Conservation (phyloP, 2,888 invertebrate species). For the Drosophila acutilabella region DNA sequence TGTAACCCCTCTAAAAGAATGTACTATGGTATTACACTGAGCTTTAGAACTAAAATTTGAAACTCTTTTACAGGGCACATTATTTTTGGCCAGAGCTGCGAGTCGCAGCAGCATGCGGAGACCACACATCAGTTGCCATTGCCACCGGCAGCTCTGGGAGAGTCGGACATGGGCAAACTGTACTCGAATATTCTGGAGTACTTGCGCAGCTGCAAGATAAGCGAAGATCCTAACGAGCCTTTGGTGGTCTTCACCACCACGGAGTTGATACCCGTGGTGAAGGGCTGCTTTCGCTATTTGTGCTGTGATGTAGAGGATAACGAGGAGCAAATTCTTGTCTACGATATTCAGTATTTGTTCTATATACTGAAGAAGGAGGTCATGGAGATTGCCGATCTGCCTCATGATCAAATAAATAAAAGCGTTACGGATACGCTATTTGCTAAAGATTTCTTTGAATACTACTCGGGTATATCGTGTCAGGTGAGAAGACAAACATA, state of each 20-base stretch:
- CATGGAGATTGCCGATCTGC: conserved; percentile 68
- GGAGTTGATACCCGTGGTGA: conserved; percentile 77
- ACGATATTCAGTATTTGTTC: conserved; percentile 80
- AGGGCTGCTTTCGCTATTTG: conserved; percentile 79
- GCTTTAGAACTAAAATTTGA: too few species aligned
- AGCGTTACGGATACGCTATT: conserved; percentile 76
- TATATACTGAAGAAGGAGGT: conserved; percentile 79
- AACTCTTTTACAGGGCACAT: conserved; percentile 65
- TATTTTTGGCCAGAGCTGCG: conserved; percentile 85
- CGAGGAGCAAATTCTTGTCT: conserved; percentile 56
- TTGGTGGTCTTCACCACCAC: conserved; percentile 85
- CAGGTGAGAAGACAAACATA: conserved; percentile 68
- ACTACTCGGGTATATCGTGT: conserved; percentile 81
- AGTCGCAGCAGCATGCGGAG: conserved; percentile 84
- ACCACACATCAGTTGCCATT: conserved; percentile 85
- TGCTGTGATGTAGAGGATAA: conserved; percentile 57
- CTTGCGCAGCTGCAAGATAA: conserved; percentile 62
- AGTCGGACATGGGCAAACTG: conserved; percentile 77
- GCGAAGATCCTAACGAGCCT: conserved; percentile 31
- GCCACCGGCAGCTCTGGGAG: conserved; percentile 84
- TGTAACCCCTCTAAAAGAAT: too few species aligned
- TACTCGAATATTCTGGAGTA: conserved; percentile 84
- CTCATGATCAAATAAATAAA: conserved; percentile 57
- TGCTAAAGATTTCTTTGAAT: conserved; percentile 80
- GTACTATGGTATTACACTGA: too few species aligned